Percentiles rank a stretch among this genome's conserved stretches.
Evolutionary conservation across 2,797 vertebrate species (phyloP).

Genomic region (Orestias chungarensis): DNA sequence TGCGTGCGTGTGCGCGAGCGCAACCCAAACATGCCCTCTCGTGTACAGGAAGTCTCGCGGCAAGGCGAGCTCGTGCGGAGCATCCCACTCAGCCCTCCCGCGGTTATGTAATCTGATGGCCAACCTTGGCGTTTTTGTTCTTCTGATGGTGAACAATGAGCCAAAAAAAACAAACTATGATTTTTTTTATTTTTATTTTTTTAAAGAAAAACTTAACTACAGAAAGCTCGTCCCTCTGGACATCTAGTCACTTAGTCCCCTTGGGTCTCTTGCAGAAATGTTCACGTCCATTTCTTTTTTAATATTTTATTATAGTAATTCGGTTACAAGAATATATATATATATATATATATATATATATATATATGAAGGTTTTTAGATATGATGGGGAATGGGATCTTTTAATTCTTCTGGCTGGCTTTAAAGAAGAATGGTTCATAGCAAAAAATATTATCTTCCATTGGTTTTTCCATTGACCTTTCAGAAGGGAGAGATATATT

Average conservation of each 20-base stretch:
- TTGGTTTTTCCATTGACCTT: too few relatives aligned
- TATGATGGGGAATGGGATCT: neutral
- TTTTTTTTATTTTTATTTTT: too few relatives aligned
- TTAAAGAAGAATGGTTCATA: neutral
- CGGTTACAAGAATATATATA: neutral
- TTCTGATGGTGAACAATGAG: conserved; percentile 55
- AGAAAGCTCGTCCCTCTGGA: conserved; percentile 16
- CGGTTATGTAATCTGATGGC: conserved; percentile 63
- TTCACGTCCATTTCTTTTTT: neutral
- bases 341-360: neutral
- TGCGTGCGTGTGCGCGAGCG: conserved; percentile 23
- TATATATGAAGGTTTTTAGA: neutral
- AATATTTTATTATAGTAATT: neutral
- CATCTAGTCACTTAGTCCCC: neutral
- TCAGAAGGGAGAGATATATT: too few relatives aligned
- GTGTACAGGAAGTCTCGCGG: conserved; percentile 50
- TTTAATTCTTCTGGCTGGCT: neutral
- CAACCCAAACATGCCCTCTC: conserved; percentile 25
- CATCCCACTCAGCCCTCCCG: conserved; percentile 47
- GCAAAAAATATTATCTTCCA: neutral
- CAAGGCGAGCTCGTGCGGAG: conserved; percentile 45
- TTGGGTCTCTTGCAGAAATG: neutral
- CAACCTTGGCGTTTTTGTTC: conserved; percentile 61
- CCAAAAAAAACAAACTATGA: conserved; percentile 30
- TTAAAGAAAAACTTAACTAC: conserved; percentile 60